Percentiles rank a stretch among this genome's conserved stretches.
These are phyloP conservation scores for Lepus townsendii DNA, from an alignment of 2,797 vertebrate genomes.

Conservation along the genomic window DNA sequence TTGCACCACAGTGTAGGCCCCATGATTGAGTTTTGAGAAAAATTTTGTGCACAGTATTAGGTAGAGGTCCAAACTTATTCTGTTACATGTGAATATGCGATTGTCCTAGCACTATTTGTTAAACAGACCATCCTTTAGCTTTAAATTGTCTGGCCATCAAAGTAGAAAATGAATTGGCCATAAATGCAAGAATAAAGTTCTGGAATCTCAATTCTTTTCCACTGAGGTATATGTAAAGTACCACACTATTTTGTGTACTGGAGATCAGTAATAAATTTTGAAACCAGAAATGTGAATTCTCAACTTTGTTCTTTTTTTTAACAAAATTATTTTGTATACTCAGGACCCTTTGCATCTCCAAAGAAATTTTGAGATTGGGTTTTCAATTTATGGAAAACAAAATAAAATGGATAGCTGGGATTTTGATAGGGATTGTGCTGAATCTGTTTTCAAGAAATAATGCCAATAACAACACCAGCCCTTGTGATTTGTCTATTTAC, in stretches of 20 bases:
- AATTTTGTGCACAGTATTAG: background rate
- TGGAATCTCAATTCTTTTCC: background rate
- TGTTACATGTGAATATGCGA: background rate
- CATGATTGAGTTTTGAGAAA: too few relatives aligned
- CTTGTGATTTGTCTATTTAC: background rate
- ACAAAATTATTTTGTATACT: background rate
- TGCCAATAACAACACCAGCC: background rate
- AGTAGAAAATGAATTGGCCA: background rate
- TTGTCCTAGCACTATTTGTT: background rate
- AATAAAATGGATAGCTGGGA: background rate
- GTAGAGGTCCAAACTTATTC: background rate
- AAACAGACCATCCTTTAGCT: background rate
- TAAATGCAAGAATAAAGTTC: background rate
- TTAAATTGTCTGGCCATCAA: background rate
- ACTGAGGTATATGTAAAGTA: background rate
- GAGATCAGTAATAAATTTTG: background rate
- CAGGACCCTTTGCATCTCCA: background rate
- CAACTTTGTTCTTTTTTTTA: background rate
- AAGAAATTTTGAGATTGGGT: background rate
- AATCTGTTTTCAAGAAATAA: background rate
- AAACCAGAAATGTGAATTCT: constrained; percentile 3
- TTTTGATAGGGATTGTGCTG: background rate
- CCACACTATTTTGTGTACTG: background rate
- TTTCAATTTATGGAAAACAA: background rate
- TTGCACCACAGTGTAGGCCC: too few relatives aligned